Percentiles rank a stretch among this genome's conserved stretches.
These are phyloP conservation scores for Bathynomus jamesi DNA, from an alignment of 1,140 invertebrate species.

Conservation along the genomic window DNA sequence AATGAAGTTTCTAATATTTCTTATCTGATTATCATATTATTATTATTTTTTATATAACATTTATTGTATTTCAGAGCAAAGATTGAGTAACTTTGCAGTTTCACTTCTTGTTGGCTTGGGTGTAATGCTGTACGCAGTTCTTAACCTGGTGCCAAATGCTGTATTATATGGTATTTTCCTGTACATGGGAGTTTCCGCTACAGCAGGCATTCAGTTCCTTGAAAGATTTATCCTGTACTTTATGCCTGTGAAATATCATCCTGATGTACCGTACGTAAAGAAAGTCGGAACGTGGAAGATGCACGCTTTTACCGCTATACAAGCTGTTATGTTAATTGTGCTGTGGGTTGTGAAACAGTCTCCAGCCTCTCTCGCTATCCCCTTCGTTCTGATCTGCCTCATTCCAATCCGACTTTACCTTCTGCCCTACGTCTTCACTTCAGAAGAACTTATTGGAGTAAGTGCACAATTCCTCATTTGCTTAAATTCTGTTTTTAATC, in stretches of 20 bases:
- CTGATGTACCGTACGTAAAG: constrained; percentile 54
- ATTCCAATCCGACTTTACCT: constrained; percentile 73
- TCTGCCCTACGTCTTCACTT: constrained; percentile 63
- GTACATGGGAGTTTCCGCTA: constrained; percentile 91
- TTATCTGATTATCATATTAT: too few relatives aligned
- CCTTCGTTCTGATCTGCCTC: constrained; percentile 85
- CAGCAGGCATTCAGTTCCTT: constrained; percentile 85
- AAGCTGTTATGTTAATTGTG: constrained; percentile 64
- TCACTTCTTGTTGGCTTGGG: constrained; percentile 67
- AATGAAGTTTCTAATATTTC: too few relatives aligned
- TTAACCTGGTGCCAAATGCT: constrained; percentile 79
- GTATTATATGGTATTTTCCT: constrained; percentile 93
- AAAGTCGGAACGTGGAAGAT: constrained; percentile 75
- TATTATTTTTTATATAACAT: too few relatives aligned
- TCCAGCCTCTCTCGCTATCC: constrained; percentile 73
- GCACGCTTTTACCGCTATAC: constrained; percentile 81
- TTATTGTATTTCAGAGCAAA: too few relatives aligned
- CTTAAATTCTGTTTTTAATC: too few relatives aligned
- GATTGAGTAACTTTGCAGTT: constrained; percentile 65
- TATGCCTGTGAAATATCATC: constrained; percentile 91
- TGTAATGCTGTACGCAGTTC: constrained; percentile 66
- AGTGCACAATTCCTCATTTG: too few relatives aligned
- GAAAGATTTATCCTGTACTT: constrained; percentile 75
- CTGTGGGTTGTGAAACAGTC: constrained; percentile 86
- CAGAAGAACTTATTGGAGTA: constrained; percentile 71